Evolutionary conservation across 2,113 vertebrate species (phyloP), one percentile per base, ranked within the genome.

Genomic region (Actenoides lindsayi): DNA sequence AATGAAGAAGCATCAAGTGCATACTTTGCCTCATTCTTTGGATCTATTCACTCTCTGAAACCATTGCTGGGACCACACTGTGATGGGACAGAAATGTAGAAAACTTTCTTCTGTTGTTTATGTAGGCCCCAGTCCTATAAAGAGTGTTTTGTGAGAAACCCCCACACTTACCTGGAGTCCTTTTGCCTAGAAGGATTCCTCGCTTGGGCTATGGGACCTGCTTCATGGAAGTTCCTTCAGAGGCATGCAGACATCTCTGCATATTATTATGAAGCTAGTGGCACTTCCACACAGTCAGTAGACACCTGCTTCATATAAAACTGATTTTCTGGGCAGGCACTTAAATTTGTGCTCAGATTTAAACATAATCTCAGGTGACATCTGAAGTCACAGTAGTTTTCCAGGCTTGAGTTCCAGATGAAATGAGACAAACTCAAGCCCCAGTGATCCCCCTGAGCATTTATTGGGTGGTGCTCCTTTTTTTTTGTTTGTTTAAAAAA

Each of bases 21-120:
- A 89, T 67, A 30, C 25, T 95, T 87, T 46, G 14, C 23, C 35
- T 90, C 82, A 59, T 90, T 91, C 64, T 79, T 92, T 91, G 87
- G 56, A 77, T 69, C n/a, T 51, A 48, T 68, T 83, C 56, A n/a
- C 5, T 41, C 68, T 59, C 83, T 87, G 71, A 65, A 90, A 54
- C 16, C 20, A 5, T 51, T 88, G 44, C 76, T 91, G 53, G 48
- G 64, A 94, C 88, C 31, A 86, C 19, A 54, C 6, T 79, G 25
- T 8, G 10, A 42, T 54, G 44, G 83, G 44, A 77, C 5, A 68
- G 41, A 83, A 93, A 88, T 46, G 44, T 15, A 89, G 35, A 60
- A 92, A 79, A 81, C 44, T n/a, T 5, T 13, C 14, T 64, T n/a
- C 50, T 57, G 16, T 16, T 91, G 21, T 83, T 91, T 83, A 65